Evolutionary conservation across 2,113 vertebrate species (phyloP).

Genomic region (Puffinus mauretanicus): DNA sequence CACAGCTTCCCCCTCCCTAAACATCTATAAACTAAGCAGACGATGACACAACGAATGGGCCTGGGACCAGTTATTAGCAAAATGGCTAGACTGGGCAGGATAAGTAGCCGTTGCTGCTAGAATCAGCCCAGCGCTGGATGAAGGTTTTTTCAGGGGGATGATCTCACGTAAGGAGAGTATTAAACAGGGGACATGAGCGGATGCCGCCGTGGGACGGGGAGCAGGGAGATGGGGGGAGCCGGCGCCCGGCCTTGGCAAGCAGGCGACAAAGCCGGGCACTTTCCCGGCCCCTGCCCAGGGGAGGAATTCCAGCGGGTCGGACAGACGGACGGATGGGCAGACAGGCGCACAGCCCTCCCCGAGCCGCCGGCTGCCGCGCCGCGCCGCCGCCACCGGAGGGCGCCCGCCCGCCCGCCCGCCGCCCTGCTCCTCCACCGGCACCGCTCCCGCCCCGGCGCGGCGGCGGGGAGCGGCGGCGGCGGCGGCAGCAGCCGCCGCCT

Average conservation of each 20-base stretch:
- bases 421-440: no score
- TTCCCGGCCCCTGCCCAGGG: neutral
- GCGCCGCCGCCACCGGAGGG: neutral
- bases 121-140: neutral
- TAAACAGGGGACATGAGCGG: rapidly evolving
- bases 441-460: no score
- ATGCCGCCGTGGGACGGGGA: neutral
- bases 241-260: neutral
- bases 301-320: neutral
- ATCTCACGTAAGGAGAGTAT: rapidly evolving
- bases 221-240: rapidly evolving
- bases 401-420: neutral
- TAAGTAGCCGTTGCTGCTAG: neutral
- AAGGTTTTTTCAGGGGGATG: neutral
- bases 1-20: neutral
- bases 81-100: neutral
- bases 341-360: no score
- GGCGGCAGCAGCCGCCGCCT: no score
- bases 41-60: neutral
- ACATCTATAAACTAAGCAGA: neutral
- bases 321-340: neutral
- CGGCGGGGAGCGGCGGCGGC: no score
- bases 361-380: neutral
- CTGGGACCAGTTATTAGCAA: neutral
- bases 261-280: neutral